Evolutionary conservation across 2,113 vertebrate species (phyloP), one percentile per base, ranked within the genome.

Genomic region (Eulemur macaco): DNA sequence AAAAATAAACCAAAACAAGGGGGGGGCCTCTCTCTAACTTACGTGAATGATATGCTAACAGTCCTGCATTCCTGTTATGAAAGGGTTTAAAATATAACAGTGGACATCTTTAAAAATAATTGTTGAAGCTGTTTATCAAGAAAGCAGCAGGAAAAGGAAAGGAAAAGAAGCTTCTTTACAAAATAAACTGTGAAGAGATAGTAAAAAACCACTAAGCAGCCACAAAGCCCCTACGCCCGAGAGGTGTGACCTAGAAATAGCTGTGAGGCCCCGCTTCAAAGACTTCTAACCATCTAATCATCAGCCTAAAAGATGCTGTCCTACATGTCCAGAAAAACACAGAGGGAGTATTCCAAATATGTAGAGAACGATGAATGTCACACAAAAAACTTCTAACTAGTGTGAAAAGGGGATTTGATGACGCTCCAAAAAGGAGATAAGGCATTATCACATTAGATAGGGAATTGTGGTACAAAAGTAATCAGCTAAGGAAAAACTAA

Each of bases 171-270:
- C 8, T n/a, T 95, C 88, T 86, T 56, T n/a, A 21, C 31, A 76
- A 66, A 66, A 84, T 45, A 82, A 93, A 91, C 88, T 83, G 50
- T 12, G 54, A 96, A 87, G 63, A 96, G 66, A 96, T 39, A 94
- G 54, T 69, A 89, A 97, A 97, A 66, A 96, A 76, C 80, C 92
- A 92, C 86, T 69, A 88, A 91, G 50, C 64, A 68, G 71, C 83
- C 90, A 74, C 94, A 89, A 27, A 56, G 78, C 25, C 58, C 56
- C 89, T 68, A 27, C 5, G n/a, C 94, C 34, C 37, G 39, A 81
- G n/a, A 64, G 9, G 4, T 2, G 39, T 2, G 39, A 96, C 63
- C 96, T 88, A 47, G 77, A 94, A 85, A 64, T 84, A 94, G 90
- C 83, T 89, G 42, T 34, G 74, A 95, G 74, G 71, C 34, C 29